Base-by-base conservation (phyloP, 1,140 invertebrate genomes). In the Pseudomyrmex dendroicus region DNA sequence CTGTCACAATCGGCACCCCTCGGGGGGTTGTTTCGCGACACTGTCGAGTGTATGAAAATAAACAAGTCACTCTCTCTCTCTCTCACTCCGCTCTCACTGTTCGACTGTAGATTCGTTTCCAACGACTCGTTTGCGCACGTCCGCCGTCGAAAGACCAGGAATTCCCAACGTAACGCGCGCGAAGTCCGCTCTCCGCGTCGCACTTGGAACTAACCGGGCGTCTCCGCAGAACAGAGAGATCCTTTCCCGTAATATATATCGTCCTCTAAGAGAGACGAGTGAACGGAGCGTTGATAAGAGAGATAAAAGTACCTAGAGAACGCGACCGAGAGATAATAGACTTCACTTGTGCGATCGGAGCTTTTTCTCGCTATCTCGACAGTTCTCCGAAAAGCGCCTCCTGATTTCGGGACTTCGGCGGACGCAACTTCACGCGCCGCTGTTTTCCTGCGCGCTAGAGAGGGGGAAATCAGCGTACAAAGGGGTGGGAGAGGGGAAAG, bases 141-240 rank as follows among this genome's bases (percentile, higher is more conserved):
- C 15, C 20, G 5, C 46, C 44, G 62, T 56, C 62, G n/a, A 77
- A 77, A 67, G 50, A 9, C 13, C 35, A 10, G 13, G 48, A 20
- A 50, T 78, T 46, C 66, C 62, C 61, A 10, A 48, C 48, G 44
- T 15, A 2, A 66, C 66, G 66, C 76, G 64, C 66, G 50, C 48
- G 63, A 77, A 35, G 25, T 25, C n/a, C 22, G 73, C 25, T 77
- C 76, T 52, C 35, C 35, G 35, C 35, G 76, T 78, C 59, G 10
- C 66, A 70, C 76, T 66, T 80, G 54, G 76, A 80, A 80, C 76
- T 80, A 80, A 80, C 66, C 76, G 76, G 66, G 76, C 76, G 76
- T 80, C 76, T 80, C 76, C 76, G 76, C 35, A 35, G 35, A 2
- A 25, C 25, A 7, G 35, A 35, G 66, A 80, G 76, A 50, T 80